A percentile compares a stretch with the other conserved stretches of the same genome.
Evolutionary conservation across 2,113 vertebrate genomes (phyloP).

Genomic region (Thryonomys swinderianus): DNA sequence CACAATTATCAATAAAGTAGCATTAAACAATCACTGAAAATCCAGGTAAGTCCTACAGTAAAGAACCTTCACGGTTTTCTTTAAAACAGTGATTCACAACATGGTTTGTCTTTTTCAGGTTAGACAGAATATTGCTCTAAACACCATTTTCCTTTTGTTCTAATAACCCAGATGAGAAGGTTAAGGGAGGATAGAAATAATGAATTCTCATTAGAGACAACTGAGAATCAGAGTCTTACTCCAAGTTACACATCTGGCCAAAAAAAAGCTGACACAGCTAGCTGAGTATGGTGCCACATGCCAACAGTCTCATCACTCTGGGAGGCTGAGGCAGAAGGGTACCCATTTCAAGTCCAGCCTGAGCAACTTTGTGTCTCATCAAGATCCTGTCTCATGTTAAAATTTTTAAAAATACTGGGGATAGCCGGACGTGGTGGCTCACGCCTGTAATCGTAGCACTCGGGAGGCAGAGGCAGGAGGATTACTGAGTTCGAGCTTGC

Average conservation of each 20-base stretch:
- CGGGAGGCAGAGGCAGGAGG: too few relatives aligned
- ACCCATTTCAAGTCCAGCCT: neutral
- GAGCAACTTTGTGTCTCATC: neutral
- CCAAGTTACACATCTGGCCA: neutral
- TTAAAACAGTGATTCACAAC: neutral
- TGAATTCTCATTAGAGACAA: neutral
- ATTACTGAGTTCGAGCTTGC: too few relatives aligned
- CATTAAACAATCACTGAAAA: neutral
- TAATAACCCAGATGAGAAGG: neutral
- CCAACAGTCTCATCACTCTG: neutral
- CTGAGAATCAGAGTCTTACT: neutral
- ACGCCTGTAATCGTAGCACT: too few relatives aligned
- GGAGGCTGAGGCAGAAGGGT: neutral
- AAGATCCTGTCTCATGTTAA: neutral
- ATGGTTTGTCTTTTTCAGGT: neutral
- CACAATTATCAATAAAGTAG: neutral
- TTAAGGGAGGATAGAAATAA: neutral
- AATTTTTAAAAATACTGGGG: neutral
- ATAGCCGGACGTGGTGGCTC: too few relatives aligned
- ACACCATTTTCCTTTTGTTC: neutral
- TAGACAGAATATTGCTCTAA: neutral
- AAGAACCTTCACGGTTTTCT: neutral
- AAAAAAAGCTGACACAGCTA: neutral
- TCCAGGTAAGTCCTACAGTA: neutral
- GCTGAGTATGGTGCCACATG: neutral